Conservation (phyloP, 1,140 invertebrate species). For the Calycopis cecrops region DNA sequence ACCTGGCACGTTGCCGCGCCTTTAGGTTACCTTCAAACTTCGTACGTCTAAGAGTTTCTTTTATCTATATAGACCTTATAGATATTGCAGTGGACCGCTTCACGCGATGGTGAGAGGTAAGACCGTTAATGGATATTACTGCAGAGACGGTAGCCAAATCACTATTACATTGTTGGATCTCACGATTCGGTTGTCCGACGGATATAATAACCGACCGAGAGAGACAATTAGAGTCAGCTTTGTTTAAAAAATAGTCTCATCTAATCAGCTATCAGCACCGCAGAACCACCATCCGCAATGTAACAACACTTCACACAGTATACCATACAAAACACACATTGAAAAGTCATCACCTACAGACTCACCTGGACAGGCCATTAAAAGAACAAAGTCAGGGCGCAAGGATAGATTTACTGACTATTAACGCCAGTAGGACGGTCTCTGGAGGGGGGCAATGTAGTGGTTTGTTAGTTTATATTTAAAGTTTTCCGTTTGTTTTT, state of each 20-base stretch:
- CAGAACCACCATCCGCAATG: constrained; percentile 13
- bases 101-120: constrained; percentile 22
- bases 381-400: constrained; percentile 17
- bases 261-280: too few relatives aligned
- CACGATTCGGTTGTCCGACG: constrained; percentile 17
- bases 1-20: constrained; percentile 19
- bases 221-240: constrained; percentile 20
- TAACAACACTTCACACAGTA: too few relatives aligned
- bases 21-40: constrained; percentile 16
- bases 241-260: too few relatives aligned
- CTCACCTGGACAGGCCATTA: constrained; percentile 1
- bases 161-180: constrained; percentile 22
- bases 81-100: constrained; percentile 23
- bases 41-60: constrained; percentile 16
- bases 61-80: constrained; percentile 23
- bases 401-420: constrained; percentile 18
- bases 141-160: constrained; percentile 22
- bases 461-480: too few relatives aligned
- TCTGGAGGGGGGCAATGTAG: constrained; percentile 19
- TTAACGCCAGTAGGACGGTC: constrained; percentile 25
- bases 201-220: constrained; percentile 16
- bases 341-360: neutral
- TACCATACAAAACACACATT: neutral
- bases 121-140: constrained; percentile 18
- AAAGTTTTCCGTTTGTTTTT: too few relatives aligned